Conservation (phyloP, 2,888 invertebrate genomes). For the Meghimatium bilineatum region DNA sequence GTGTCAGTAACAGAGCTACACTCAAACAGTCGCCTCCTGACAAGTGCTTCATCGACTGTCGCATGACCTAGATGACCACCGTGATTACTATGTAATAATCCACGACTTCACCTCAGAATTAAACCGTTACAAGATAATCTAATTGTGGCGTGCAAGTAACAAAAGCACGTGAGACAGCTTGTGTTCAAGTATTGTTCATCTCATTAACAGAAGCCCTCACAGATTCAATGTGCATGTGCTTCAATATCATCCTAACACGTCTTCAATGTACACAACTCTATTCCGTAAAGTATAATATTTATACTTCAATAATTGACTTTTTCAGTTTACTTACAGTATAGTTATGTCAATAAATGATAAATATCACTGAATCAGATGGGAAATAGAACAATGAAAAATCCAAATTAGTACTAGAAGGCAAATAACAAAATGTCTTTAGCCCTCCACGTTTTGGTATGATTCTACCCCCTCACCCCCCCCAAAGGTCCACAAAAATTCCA, state of each 20-base stretch:
- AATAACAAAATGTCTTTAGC: too few species aligned
- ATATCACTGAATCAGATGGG: too few species aligned
- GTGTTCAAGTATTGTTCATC: not conserved
- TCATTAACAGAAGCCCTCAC: not conserved
- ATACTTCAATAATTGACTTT: too few species aligned
- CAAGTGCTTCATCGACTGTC: not conserved
- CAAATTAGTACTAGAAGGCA: too few species aligned
- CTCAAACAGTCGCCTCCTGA: conserved; percentile 9
- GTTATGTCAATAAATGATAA: too few species aligned
- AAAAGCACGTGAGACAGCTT: not conserved
- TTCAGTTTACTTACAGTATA: too few species aligned
- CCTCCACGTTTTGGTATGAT: too few species aligned
- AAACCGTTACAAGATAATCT: not conserved
- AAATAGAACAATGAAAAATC: too few species aligned
- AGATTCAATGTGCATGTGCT: not conserved
- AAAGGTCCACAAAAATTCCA: too few species aligned
- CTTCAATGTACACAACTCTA: not conserved
- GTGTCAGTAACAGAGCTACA: not conserved
- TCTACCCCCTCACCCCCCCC: too few species aligned
- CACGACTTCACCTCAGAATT: not conserved
- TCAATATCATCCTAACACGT: not conserved
- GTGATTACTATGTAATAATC: not conserved
- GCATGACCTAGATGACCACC: not conserved
- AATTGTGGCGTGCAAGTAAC: not conserved
- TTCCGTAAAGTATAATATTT: too few species aligned